Evolutionary conservation across 2,888 invertebrate genomes (phyloP).

Genomic region (Tetropium fuscum): DNA sequence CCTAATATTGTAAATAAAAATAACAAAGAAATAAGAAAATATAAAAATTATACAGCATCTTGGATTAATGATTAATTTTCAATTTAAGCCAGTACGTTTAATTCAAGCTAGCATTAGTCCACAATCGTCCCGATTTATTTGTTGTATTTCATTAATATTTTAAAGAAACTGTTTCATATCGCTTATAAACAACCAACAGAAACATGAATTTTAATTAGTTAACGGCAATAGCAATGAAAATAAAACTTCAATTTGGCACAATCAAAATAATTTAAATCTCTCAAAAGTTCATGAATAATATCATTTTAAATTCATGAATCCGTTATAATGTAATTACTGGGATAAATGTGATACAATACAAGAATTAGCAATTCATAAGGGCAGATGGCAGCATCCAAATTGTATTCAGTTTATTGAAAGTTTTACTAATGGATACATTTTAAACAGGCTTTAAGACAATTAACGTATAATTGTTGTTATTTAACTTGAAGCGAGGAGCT

Average conservation of each 20-base stretch:
- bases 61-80: too few species aligned
- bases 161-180: too few species aligned
- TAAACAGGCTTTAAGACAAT: conserved; percentile 12
- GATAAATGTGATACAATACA: conserved; percentile 22
- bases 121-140: too few species aligned
- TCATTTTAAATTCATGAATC: conserved; percentile 11
- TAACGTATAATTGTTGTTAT: conserved; percentile 20
- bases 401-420: conserved; percentile 22
- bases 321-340: conserved; percentile 18
- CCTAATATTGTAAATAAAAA: too few species aligned
- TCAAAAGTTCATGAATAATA: conserved; percentile 13
- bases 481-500: conserved; percentile 13
- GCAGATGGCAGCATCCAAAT: conserved; percentile 17
- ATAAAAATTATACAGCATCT: too few species aligned
- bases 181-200: too few species aligned
- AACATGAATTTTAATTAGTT: too few species aligned
- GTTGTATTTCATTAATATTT: too few species aligned
- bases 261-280: conserved; percentile 6
- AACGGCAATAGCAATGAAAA: neutral
- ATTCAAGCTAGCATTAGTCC: too few species aligned
- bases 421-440: conserved; percentile 27
- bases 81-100: too few species aligned
- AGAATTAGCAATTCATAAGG: conserved; percentile 24
- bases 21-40: too few species aligned
- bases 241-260: neutral